phyloP scores from a whole-genome alignment of 2,888 invertebrate species.

The Agelastica alni region DNA sequence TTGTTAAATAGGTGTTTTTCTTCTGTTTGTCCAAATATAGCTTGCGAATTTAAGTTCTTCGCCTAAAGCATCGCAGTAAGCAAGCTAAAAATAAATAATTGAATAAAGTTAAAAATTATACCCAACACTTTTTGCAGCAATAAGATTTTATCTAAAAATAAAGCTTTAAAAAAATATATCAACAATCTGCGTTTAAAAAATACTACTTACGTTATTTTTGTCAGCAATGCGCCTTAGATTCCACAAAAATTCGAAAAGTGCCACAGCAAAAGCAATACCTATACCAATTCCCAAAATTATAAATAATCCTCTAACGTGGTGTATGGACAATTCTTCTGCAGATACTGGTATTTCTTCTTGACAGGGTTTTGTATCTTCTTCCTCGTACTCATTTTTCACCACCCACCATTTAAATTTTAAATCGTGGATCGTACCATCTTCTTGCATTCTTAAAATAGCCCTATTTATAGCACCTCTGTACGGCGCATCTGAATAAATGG shows the following conservation, averaged over 20 bases:
- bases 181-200: too few species aligned
- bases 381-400: constrained; percentile 55
- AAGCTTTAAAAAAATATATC: too few species aligned
- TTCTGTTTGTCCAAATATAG: constrained; percentile 72
- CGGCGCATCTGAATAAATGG: constrained; percentile 70
- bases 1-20: constrained; percentile 58
- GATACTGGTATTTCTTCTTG: constrained; percentile 6
- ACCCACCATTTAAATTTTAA: constrained; percentile 94
- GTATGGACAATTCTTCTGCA: constrained; percentile 63
- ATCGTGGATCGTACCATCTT: constrained; percentile 78
- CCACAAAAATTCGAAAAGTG: constrained; percentile 82
- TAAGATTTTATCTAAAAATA: too few species aligned
- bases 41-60: constrained; percentile 72
- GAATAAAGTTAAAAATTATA: constrained; percentile 44
- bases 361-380: constrained; percentile 32
- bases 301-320: constrained; percentile 90
- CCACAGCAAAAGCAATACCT: constrained; percentile 70
- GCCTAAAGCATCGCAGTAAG: constrained; percentile 69
- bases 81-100: constrained; percentile 59
- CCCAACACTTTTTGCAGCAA: neutral
- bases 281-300: constrained; percentile 79
- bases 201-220: constrained; percentile 74
- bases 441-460: constrained; percentile 86
- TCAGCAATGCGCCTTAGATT: constrained; percentile 77
- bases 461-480: constrained; percentile 83